These are phyloP conservation scores for Pyrrhura leucotis DNA, from an alignment of 2,797 vertebrate species.

Conservation along the genomic window DNA sequence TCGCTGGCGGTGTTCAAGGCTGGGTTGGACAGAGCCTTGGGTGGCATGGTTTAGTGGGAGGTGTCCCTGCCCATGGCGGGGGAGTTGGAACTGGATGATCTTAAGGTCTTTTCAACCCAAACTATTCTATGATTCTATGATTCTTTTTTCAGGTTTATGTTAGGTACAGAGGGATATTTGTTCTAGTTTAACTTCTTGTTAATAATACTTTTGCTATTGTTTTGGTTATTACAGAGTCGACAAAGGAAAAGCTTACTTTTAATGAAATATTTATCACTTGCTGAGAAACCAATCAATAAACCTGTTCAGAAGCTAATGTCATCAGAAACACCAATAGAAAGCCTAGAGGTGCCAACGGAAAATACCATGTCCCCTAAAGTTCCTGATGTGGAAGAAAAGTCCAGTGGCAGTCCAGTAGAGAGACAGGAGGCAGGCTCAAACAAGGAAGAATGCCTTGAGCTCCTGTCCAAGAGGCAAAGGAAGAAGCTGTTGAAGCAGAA, in stretches of 20 bases:
- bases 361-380: not conserved
- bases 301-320: conserved; percentile 40
- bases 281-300: not conserved
- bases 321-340: not conserved
- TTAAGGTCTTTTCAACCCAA: no score
- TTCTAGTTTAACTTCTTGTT: not conserved
- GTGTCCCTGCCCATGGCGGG: no score
- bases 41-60: no score
- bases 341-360: not conserved
- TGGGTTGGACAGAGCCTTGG: no score
- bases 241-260: not conserved
- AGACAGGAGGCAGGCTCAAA: not conserved
- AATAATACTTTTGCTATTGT: not conserved
- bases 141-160: not conserved
- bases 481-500: conserved; percentile 91
- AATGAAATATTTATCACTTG: not conserved
- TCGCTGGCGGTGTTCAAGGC: no score
- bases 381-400: conserved; percentile 7
- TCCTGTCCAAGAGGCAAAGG: conserved; percentile 89
- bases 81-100: no score
- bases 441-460: conserved; percentile 17
- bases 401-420: not conserved
- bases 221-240: not conserved
- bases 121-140: no score
- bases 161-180: not conserved